These are phyloP conservation scores for Acrocephalus arundinaceus DNA, from an alignment of 2,113 vertebrate species.

Conservation along the genomic window DNA sequence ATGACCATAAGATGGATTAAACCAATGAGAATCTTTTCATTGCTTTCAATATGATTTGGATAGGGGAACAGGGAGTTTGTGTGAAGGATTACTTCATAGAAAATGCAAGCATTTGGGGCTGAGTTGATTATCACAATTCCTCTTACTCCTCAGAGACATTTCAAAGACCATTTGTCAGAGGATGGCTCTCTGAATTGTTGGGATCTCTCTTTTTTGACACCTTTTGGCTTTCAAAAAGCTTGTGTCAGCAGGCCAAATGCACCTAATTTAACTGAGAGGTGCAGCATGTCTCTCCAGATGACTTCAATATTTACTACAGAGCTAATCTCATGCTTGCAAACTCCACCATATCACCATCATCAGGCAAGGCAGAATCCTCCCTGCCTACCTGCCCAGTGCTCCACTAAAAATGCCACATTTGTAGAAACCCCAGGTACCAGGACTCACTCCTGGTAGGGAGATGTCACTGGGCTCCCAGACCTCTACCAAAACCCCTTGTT, in stretches of 20 bases:
- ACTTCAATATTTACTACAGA: slow-evolving; percentile 11
- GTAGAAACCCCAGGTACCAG: not conserved
- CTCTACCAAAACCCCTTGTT: not conserved
- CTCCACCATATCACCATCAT: not conserved
- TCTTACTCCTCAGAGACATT: slow-evolving; percentile 1
- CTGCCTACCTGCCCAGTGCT: not conserved
- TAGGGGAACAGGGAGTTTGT: slow-evolving; percentile 19
- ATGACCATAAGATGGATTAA: slow-evolving; percentile 16
- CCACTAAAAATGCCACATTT: not conserved
- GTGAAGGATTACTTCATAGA: slow-evolving; percentile 5
- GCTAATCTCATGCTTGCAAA: not conserved
- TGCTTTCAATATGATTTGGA: slow-evolving; percentile 21
- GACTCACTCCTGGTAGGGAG: not conserved
- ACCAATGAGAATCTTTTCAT: slow-evolving; percentile 11
- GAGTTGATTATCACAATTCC: not conserved
- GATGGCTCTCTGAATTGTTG: not conserved
- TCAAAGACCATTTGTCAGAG: not conserved
- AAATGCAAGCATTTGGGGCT: not conserved
- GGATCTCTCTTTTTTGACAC: not conserved
- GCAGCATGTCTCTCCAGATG: slow-evolving; percentile 4
- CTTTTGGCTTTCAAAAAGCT: slow-evolving; percentile 27
- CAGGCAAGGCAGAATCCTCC: not conserved
- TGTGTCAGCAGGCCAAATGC: slow-evolving; percentile 15
- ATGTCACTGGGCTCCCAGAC: not conserved
- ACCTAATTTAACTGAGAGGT: not conserved